Base-by-base conservation (phyloP, 1,140 invertebrate species). In the Macrobrachium nipponense region DNA sequence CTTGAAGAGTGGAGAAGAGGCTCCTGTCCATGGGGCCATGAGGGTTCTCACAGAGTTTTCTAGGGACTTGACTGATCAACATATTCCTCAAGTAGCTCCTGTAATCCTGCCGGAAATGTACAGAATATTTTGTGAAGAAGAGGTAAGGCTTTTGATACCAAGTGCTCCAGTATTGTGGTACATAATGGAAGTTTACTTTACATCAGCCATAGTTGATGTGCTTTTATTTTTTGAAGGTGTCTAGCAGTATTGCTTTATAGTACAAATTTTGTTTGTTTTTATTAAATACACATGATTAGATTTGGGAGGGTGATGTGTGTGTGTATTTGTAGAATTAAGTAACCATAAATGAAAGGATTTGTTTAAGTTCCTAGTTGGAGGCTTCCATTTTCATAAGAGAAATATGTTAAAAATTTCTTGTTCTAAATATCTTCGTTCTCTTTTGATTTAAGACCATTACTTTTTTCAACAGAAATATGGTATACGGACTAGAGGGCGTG, bases 71-170 rank as follows among this genome's bases (percentile, higher is more conserved):
- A 93, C 93, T 12, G 95, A 96, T 89, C 92, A 90, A 18, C 95
- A 96, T 90, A 93, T 96, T 84, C 93, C 93, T 27, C 93, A 94
- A 89, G 93, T 96, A 64, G 95, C 95, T 18, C 95, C 95, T 12
- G 92, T 96, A 12, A 94, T 96, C 79, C 92, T 96, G 15, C 94
- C 95, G 81, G 95, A 96, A 91, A 95, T 96, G 92, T 95, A 94
- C 89, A 93, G 94, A 89, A 95, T 96, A 77, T 95, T 95, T 89
- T 92, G 93, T 89, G 93, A 93, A 64, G 93, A 94, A 89, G 92
- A 94, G 89, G 94, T 94, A 90, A 90, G 90, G 89, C 11, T 58
- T 76, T 78, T 36, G 7, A n/a, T 70, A 0, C 60, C 5, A 36
- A 36, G 36, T 80, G n/a, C 23, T 60, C 60, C 61, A 0, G 73